phyloP scores from a whole-genome alignment of 1,140 invertebrate genomes.

The Epicauta chinensis region DNA sequence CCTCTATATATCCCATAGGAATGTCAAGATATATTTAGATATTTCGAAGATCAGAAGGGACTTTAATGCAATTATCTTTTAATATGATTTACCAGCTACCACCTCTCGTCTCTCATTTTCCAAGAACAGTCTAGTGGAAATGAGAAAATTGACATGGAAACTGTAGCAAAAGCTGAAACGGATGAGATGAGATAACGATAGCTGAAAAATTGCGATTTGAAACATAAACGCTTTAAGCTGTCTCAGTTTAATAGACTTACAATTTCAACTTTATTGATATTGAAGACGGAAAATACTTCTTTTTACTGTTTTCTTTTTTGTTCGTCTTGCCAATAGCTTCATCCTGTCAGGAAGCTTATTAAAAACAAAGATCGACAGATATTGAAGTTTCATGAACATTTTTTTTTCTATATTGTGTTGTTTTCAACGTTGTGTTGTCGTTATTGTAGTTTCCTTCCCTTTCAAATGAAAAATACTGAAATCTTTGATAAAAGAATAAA shows the following conservation, averaged over 20 bases:
- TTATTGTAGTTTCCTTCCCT: too few species aligned
- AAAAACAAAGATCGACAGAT: constrained; percentile 14
- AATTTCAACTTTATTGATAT: constrained; percentile 18
- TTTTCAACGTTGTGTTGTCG: neutral
- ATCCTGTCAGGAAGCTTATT: constrained; percentile 9
- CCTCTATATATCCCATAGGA: constrained; percentile 19
- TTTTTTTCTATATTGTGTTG: neutral
- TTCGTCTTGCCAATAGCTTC: constrained; percentile 3
- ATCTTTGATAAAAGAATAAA: too few species aligned
- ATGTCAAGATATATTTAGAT: constrained; percentile 16
- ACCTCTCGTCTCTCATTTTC: neutral
- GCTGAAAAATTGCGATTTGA: constrained; percentile 19
- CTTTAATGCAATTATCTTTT: constrained; percentile 23
- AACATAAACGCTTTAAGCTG: constrained; percentile 17
- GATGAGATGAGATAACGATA: constrained; percentile 15
- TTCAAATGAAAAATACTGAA: too few species aligned
- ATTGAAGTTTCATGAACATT: neutral
- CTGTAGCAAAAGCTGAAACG: too few species aligned
- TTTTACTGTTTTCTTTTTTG: constrained; percentile 13
- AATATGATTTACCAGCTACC: constrained; percentile 21
- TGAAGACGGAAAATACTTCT: constrained; percentile 14
- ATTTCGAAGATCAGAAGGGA: constrained; percentile 20
- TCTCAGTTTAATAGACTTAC: constrained; percentile 15
- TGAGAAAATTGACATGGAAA: constrained; percentile 20
- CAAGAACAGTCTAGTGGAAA: constrained; percentile 7